Base-by-base conservation (phyloP, 1,140 invertebrate species). In the Aphelenchoides besseyi region DNA sequence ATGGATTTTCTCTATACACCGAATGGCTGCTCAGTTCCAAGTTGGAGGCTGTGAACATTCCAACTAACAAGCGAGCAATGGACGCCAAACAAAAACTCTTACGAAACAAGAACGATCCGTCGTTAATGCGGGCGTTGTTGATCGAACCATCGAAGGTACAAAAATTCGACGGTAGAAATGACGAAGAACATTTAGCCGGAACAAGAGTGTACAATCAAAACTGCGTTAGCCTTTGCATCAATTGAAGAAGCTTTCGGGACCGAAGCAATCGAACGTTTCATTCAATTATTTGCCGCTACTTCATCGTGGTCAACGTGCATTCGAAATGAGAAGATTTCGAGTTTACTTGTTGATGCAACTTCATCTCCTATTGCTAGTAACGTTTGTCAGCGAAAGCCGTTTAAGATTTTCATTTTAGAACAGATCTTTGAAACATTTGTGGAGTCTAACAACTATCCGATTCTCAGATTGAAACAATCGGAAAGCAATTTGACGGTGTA, bases 21-120 rank as follows among this genome's bases (percentile, higher is more conserved):
- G 70, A 72, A 72, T 72, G 70, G 70, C n/a, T 72, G 26, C 48
- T 72, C 30, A 72, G 71, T 23, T 28, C 33, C 29, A 52, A 72
- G 18, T 36, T 72, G 28, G 37, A 70, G 36, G 5, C 26, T 5
- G 26, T 73, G 33, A 72, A 72, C 28, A 55, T 72, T 29, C 28
- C 36, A 3, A 54, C 37, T n/a, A 30, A 72, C 16, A 63, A 72
- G 9, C 29, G 70, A 37, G 30, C 52, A 33, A 9, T 74, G 28
- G 70, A 72, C 8, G 30, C 70, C 23, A 74, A 48, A 18, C 69
- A 72, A 33, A 68, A 35, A 33, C 23, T 69, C 12, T 29, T 69
- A 1, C 16, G 64, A n/a, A 23, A 68, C 64, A 16, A 30, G 29
- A 69, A 69, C 64, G 67, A 69, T 29, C 16, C 1, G 2, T 36